Evolutionary conservation across 2,113 vertebrate genomes (phyloP).

Genomic region (human (Homo sapiens)): GRCh38 chr1:16364501-16365000

Average conservation of each 20-base stretch:
- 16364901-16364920: background rate
- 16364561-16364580: constrained; percentile 7
- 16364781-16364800: background rate
- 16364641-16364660: background rate
- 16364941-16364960: background rate
- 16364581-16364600: background rate
- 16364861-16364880: background rate
- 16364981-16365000: background rate
- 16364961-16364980: background rate
- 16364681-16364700: constrained; percentile 13
- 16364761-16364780: background rate
- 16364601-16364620: background rate
- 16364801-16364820: background rate
- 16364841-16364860: background rate
- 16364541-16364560: background rate
- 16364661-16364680: background rate
- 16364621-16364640: background rate
- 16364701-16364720: background rate
- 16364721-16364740: background rate
- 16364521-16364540: background rate
- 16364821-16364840: background rate
- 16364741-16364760: background rate
- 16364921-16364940: background rate
- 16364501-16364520: background rate
- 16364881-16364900: background rate